A percentile compares a stretch with the other conserved stretches of the same genome.
Conservation (phyloP, 2,888 invertebrate species). For the Rotaria sp. region DNA sequence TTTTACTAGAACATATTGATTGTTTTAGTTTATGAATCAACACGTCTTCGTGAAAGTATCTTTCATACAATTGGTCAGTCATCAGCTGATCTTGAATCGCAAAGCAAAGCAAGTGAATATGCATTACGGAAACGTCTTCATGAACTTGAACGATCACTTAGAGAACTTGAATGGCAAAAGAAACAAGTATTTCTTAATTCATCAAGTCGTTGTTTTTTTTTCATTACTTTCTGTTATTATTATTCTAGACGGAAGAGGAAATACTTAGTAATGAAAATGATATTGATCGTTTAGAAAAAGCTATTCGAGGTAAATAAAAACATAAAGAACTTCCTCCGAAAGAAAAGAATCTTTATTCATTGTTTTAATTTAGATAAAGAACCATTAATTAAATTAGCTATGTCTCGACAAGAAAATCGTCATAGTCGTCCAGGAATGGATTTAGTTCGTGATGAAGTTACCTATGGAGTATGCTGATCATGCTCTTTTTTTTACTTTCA, state of each 20-base stretch:
- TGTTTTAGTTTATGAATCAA: slow-evolving; percentile 63
- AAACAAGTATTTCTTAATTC: slow-evolving; percentile 57
- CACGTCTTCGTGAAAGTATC: slow-evolving; percentile 70
- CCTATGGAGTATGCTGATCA: slow-evolving; percentile 50
- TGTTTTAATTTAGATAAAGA: slow-evolving; percentile 36
- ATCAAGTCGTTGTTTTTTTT: too few relatives aligned
- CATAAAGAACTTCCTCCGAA: too few relatives aligned
- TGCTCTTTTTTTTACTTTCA: not conserved
- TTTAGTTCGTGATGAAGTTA: slow-evolving; percentile 54
- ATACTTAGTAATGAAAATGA: slow-evolving; percentile 73
- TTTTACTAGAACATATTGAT: too few relatives aligned
- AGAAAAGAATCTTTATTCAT: too few relatives aligned
- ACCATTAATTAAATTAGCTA: slow-evolving; percentile 68
- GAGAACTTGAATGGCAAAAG: slow-evolving; percentile 81
- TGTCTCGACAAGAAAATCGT: slow-evolving; percentile 77
- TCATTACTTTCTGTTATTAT: not conserved
- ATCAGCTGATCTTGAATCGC: slow-evolving; percentile 70
- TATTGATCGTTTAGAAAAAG: slow-evolving; percentile 68
- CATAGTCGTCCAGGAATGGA: slow-evolving; percentile 72
- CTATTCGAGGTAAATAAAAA: slow-evolving; percentile 57
- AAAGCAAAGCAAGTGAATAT: slow-evolving; percentile 76
- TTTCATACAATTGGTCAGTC: slow-evolving; percentile 72
- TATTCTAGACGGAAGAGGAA: slow-evolving; percentile 60
- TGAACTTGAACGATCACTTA: slow-evolving; percentile 74
- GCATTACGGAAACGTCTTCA: slow-evolving; percentile 76